Evolutionary conservation across 2,113 vertebrate genomes (phyloP).

Genomic region (Athene noctua): DNA sequence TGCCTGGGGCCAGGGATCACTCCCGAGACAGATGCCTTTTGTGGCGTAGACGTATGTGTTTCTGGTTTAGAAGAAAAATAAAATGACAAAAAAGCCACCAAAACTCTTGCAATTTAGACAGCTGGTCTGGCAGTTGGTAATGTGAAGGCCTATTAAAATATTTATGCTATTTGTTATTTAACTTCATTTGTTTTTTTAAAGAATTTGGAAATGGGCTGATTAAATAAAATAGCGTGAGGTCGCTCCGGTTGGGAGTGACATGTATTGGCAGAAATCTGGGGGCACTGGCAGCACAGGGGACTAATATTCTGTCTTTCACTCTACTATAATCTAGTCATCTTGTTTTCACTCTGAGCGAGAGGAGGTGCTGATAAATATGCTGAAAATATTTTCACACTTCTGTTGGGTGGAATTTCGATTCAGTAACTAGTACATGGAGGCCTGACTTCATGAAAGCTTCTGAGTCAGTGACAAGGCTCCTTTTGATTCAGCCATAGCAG

Average conservation of each 20-base stretch:
- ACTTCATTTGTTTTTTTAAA: background rate
- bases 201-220: conserved; percentile 6
- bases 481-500: background rate
- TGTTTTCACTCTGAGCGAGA: conserved; percentile 1
- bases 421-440: background rate
- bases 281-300: background rate
- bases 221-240: background rate
- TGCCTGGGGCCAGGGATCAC: background rate
- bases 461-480: background rate
- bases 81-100: background rate
- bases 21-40: background rate
- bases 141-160: conserved; percentile 60
- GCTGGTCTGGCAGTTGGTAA: conserved; percentile 62
- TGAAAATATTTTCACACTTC: conserved; percentile 42
- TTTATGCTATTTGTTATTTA: conserved; percentile 62
- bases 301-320: conserved; percentile 22
- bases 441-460: background rate
- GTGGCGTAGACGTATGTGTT: background rate
- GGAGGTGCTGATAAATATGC: conserved; percentile 63
- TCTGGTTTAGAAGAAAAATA: background rate
- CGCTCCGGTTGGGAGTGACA: background rate
- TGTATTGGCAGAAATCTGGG: conserved; percentile 28
- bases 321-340: background rate
- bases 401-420: conserved; percentile 44
- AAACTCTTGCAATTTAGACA: conserved; percentile 12